These are phyloP conservation scores for Harpagus bidentatus DNA, from an alignment of 2,113 vertebrate species.

Conservation along the genomic window DNA sequence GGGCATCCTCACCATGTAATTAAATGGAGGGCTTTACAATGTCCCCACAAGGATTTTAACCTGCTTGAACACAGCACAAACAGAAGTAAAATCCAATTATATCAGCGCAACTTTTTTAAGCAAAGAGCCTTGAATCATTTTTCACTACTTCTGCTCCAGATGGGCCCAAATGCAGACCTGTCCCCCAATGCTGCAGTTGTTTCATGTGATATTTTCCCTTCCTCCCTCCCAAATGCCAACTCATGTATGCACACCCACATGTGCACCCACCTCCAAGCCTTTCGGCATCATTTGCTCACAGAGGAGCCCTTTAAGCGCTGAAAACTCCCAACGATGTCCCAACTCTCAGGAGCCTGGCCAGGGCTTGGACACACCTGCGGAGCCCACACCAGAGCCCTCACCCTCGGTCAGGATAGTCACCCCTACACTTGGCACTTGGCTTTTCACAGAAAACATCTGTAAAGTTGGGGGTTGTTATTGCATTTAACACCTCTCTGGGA, in stretches of 20 bases:
- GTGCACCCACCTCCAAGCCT: background rate
- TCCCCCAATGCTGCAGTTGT: constrained; percentile 8
- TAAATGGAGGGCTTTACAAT: background rate
- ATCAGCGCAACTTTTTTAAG: background rate
- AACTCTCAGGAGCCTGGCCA: background rate
- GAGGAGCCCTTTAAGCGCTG: background rate
- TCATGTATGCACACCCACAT: constrained; percentile 5
- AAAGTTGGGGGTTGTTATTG: background rate
- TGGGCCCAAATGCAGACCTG: background rate
- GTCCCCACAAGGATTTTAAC: background rate
- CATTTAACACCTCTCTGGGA: background rate
- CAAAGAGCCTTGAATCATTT: background rate
- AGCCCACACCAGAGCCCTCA: background rate
- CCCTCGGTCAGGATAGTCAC: background rate
- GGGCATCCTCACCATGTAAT: background rate
- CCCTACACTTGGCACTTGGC: background rate
- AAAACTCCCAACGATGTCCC: background rate
- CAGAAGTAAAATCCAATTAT: background rate
- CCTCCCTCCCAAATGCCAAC: constrained; percentile 48
- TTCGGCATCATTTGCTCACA: background rate
- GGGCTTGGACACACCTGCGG: background rate
- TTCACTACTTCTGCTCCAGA: background rate
- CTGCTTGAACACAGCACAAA: background rate
- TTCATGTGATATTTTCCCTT: constrained; percentile 28
- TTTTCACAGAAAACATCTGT: background rate